Evolutionary conservation across 2,113 vertebrate genomes (phyloP).

Genomic region (Phalacrocorax pelagicus): DNA sequence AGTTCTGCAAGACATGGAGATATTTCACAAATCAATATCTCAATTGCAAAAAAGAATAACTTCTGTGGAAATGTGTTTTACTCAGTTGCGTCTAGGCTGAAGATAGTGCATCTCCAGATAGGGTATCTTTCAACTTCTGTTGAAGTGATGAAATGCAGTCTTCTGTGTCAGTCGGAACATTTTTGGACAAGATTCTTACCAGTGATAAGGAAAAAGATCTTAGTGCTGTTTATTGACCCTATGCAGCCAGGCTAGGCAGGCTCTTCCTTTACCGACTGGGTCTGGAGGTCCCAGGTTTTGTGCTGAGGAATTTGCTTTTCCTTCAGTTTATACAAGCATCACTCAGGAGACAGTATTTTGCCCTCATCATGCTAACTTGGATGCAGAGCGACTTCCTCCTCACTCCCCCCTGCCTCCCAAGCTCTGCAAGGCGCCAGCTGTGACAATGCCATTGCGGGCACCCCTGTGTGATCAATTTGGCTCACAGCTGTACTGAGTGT

Average conservation of each 20-base stretch:
- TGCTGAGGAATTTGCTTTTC: background rate
- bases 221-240: background rate
- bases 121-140: background rate
- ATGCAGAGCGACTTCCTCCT: background rate
- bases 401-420: background rate
- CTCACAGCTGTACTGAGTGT: constrained; percentile 31
- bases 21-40: background rate
- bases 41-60: background rate
- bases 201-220: background rate
- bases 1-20: background rate
- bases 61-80: background rate
- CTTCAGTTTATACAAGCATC: background rate
- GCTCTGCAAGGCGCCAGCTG: background rate
- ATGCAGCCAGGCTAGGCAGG: background rate
- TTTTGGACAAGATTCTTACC: background rate
- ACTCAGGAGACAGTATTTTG: background rate
- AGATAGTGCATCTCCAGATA: background rate
- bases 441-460: background rate
- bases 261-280: background rate
- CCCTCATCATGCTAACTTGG: background rate
- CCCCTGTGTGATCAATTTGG: constrained; percentile 49
- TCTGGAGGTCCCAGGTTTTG: background rate
- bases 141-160: background rate
- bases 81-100: background rate
- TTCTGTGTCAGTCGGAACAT: background rate